These are phyloP conservation scores for Myoxocephalus aenaeus DNA, from an alignment of 2,797 vertebrate species.

Conservation along the genomic window DNA sequence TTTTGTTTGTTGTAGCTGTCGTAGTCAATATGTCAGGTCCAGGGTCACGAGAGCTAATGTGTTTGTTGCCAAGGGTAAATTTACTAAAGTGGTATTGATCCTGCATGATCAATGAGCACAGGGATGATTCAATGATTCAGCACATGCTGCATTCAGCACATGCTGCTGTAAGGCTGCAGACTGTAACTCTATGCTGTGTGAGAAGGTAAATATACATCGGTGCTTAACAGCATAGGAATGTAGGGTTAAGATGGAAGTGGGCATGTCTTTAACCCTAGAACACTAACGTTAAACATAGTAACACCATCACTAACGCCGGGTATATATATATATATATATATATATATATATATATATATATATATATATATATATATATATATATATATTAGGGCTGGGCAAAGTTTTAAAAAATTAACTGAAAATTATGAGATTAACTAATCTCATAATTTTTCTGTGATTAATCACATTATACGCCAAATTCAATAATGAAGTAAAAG, in stretches of 20 bases:
- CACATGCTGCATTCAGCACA: slow-evolving; percentile 13
- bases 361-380: too few species aligned
- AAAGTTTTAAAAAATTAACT: too few species aligned
- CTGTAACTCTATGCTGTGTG: slow-evolving; percentile 9
- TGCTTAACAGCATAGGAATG: not conserved
- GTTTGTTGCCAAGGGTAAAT: slow-evolving; percentile 34
- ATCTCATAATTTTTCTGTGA: too few species aligned
- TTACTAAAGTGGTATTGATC: slow-evolving; percentile 60
- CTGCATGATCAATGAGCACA: slow-evolving; percentile 12
- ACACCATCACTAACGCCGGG: too few species aligned
- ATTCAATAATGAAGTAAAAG: too few species aligned
- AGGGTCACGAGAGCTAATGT: slow-evolving; percentile 28
- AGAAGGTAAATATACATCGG: slow-evolving; percentile 14
- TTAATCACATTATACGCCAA: too few species aligned
- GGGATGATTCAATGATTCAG: slow-evolving; percentile 36
- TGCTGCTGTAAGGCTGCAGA: slow-evolving; percentile 16
- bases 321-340: too few species aligned
- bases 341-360: too few species aligned
- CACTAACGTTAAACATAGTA: too few species aligned
- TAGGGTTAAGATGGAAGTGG: not conserved
- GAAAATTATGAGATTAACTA: too few species aligned
- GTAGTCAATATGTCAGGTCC: not conserved
- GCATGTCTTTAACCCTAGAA: not conserved
- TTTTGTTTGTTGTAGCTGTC: slow-evolving; percentile 16
- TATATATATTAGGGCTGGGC: too few species aligned